Percentiles rank a stretch among this genome's conserved stretches.
Evolutionary conservation across 2,113 vertebrate genomes (phyloP).

Genomic region (Antigone vipio): DNA sequence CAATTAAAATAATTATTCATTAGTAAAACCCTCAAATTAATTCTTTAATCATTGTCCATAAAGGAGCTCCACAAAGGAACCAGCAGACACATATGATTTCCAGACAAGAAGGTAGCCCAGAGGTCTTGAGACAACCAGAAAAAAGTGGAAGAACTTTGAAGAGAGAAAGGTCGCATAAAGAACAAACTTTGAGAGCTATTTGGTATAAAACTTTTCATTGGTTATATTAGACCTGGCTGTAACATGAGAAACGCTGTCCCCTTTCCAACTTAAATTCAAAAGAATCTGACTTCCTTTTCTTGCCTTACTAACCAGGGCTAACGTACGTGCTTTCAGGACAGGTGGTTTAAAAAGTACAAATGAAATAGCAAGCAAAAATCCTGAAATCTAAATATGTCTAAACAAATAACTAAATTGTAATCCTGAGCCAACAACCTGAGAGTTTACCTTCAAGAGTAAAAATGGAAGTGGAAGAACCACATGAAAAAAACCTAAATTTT

Average conservation of each 20-base stretch:
- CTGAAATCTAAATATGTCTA: neutral
- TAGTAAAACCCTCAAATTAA: neutral
- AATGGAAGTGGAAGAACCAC: neutral
- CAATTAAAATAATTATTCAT: neutral
- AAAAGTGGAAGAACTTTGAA: neutral
- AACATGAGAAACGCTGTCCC: neutral
- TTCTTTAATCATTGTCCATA: neutral
- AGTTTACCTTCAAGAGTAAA: neutral
- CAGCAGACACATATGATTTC: neutral
- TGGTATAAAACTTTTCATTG: neutral
- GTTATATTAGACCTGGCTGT: neutral
- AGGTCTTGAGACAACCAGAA: neutral
- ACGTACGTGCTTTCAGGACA: neutral
- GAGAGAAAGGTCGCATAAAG: neutral
- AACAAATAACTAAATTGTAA: neutral
- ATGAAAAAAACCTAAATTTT: neutral
- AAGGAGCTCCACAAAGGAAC: neutral
- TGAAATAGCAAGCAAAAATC: neutral
- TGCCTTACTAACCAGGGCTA: neutral
- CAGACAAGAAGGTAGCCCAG: neutral
- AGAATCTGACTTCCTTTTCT: neutral
- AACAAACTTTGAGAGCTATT: neutral
- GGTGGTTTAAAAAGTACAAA: neutral
- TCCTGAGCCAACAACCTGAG: neutral
- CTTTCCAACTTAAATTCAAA: neutral